Evolutionary conservation across 2,113 vertebrate genomes (phyloP).

Genomic region (Tylochromis polylepis): DNA sequence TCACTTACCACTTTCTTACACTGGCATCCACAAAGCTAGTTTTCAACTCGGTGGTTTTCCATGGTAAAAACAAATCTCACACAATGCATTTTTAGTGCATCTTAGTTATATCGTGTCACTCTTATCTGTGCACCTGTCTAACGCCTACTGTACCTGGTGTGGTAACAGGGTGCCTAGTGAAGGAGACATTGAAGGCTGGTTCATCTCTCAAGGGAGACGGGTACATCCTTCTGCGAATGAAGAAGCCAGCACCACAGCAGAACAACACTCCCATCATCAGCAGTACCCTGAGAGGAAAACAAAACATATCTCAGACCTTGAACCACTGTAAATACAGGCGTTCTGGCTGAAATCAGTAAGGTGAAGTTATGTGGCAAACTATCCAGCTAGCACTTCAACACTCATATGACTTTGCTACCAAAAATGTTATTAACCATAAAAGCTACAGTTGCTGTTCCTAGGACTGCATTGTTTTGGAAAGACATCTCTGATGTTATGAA

Average conservation of each 20-base stretch:
- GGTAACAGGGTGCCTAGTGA: constrained; percentile 85
- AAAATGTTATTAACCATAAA: neutral
- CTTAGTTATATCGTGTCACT: neutral
- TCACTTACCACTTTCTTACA: neutral
- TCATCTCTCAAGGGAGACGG: constrained; percentile 88
- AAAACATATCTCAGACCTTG: neutral
- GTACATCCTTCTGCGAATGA: constrained; percentile 92
- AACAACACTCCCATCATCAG: constrained; percentile 97
- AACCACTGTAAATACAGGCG: neutral
- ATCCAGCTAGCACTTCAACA: neutral
- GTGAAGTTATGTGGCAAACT: accelerated
- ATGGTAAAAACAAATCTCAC: neutral
- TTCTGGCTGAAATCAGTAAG: accelerated
- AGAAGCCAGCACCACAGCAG: constrained; percentile 94
- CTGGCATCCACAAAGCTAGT: too few relatives aligned
- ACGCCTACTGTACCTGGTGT: constrained; percentile 74
- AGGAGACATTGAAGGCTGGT: constrained; percentile 91
- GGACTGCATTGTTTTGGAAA: neutral
- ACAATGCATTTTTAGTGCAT: accelerated
- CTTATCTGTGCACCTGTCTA: neutral
- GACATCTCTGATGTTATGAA: neutral
- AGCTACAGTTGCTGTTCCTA: neutral
- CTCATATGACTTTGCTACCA: neutral
- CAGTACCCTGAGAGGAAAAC: constrained; percentile 80
- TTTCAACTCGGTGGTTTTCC: neutral